A percentile compares a stretch with the other conserved stretches of the same genome.
These are phyloP conservation scores for Drosophila quadrilineata DNA, from an alignment of 1,140 invertebrate genomes.

Conservation along the genomic window DNA sequence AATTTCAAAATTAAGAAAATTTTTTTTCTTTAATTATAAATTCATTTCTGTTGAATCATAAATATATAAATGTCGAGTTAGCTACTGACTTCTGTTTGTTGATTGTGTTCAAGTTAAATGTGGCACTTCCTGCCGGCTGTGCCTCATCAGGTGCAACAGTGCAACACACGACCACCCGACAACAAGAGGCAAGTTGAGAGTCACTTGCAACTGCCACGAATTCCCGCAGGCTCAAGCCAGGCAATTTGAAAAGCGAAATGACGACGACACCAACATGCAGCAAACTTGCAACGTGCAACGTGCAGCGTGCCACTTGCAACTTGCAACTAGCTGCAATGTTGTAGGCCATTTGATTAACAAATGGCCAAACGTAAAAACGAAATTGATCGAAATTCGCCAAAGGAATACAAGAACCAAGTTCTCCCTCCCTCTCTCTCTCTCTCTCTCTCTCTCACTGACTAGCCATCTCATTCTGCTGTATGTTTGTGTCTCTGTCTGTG, in stretches of 20 bases:
- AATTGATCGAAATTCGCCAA: conserved; percentile 76
- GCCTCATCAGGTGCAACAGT: no score
- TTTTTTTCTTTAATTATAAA: no score
- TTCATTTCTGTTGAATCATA: no score
- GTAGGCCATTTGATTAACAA: conserved; percentile 80
- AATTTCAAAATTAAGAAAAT: no score
- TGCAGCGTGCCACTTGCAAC: no score
- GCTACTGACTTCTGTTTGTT: not conserved
- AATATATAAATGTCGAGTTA: not conserved
- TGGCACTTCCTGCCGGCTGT: conserved; percentile 48
- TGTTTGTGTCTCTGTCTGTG: no score
- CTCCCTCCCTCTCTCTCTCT: no score
- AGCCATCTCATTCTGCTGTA: no score
- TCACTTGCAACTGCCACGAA: conserved; percentile 29
- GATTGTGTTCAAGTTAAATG: conserved; percentile 29
- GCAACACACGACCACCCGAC: conserved; percentile 40
- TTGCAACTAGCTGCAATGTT: conserved; percentile 48
- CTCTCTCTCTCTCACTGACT: no score
- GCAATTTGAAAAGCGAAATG: conserved; percentile 75
- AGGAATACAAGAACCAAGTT: conserved; percentile 58
- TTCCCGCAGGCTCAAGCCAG: conserved; percentile 65
- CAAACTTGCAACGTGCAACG: conserved; percentile 23
- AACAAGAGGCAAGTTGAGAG: conserved; percentile 34
- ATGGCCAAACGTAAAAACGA: conserved; percentile 75
- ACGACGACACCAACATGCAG: conserved; percentile 53